Base-by-base conservation (phyloP, 1,140 invertebrate genomes). In the Drosophila truncata region DNA sequence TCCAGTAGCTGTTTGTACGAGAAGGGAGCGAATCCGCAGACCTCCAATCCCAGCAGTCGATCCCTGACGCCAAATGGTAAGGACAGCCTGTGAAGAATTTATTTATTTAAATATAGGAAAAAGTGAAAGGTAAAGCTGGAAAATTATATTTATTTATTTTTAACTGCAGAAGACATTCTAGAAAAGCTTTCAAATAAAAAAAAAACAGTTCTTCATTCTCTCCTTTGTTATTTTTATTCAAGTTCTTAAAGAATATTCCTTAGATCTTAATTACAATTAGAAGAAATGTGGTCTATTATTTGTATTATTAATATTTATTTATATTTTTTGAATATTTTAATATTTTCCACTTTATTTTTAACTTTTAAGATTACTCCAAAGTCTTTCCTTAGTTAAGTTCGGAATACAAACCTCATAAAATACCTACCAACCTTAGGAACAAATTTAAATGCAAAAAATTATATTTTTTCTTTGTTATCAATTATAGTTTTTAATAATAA, bases 1-100 rank as follows among this genome's bases (percentile, higher is more conserved):
- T 86, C 86, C 31, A 92, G 82, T 16, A 87, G 85, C 33, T 92
- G 91, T 31, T 60, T 91, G 23, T 91, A 92, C 58, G 91, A 92
- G 29, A 85, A 87, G 71, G 71, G 70, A 16, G 13, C 31, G 20
- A 59, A 16, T 50, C 18, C 29, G 20, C 39, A 16, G 29, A 2
- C 11, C 23, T 39, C 44, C 46, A 77, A 64, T 41, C 46, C 54
- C 57, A 78, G 27, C 60, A 79, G 66, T 39, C 67, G 78, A 37
- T 84, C 82, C 20, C 46, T 83, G 57, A 61, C 78, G 10, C 42
- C 88, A 10, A 82, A 77, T 65, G 83, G 84, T 88, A 60, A 84
- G 73, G 13, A 31, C 4, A 65, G 2, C 4, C 18, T 18, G 4
- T 31, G 11, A 5, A 37, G 11, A 52, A 20, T 23, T 10, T 16